Conservation (phyloP, 2,113 vertebrate genomes). For the Percopsis transmontana region DNA sequence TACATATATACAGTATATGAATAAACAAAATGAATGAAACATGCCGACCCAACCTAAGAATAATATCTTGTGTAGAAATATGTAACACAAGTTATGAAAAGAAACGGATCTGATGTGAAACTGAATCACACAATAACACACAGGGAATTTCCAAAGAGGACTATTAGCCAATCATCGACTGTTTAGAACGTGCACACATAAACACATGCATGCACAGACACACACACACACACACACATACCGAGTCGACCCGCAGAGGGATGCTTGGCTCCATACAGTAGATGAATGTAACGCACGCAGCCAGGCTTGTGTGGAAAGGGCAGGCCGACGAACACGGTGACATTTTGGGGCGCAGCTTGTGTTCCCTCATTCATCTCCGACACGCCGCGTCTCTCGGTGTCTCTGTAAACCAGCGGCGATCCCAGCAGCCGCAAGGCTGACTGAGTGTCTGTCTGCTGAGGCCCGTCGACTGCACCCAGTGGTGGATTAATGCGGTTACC, state of each 20-base stretch:
- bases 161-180: slow-evolving; percentile 1
- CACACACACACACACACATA: background rate
- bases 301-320: slow-evolving; percentile 50
- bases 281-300: slow-evolving; percentile 49
- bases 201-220: background rate
- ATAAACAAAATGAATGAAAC: too few species aligned
- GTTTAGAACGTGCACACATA: slow-evolving; percentile 6
- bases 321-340: slow-evolving; percentile 53
- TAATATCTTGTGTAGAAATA: too few species aligned
- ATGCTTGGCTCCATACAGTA: slow-evolving; percentile 24
- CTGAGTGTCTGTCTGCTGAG: slow-evolving; percentile 61
- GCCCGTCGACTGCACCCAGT: slow-evolving; percentile 63
- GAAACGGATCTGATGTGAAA: background rate
- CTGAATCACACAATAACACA: slow-evolving; percentile 17
- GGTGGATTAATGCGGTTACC: slow-evolving; percentile 76
- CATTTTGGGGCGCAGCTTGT: slow-evolving; percentile 52
- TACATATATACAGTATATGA: too few species aligned
- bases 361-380: slow-evolving; percentile 54
- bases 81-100: too few species aligned
- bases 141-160: background rate
- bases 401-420: slow-evolving; percentile 55
- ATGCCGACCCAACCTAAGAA: too few species aligned
- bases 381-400: slow-evolving; percentile 5
- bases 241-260: background rate
- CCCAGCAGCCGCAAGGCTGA: slow-evolving; percentile 54